Conservation (phyloP, 2,888 invertebrate species). For the Frankliniella fusca region DNA sequence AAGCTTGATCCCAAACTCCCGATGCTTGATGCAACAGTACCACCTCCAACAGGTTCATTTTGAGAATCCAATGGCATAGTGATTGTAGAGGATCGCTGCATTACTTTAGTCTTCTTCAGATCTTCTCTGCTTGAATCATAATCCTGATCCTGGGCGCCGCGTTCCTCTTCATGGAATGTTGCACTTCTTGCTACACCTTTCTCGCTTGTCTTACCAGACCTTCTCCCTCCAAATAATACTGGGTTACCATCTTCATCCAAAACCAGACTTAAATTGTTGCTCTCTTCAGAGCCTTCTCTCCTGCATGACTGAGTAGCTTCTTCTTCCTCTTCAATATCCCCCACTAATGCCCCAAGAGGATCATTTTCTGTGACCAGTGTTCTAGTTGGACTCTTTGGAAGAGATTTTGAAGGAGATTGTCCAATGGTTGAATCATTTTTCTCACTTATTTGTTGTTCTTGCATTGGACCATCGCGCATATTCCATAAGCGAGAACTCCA, state of each 20-base stretch:
- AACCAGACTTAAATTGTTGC: background rate
- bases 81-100: constrained; percentile 49
- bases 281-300: background rate
- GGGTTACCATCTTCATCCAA: constrained; percentile 29
- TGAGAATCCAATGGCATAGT: constrained; percentile 58
- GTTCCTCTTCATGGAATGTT: constrained; percentile 47
- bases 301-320: background rate
- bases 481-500: background rate
- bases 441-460: background rate
- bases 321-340: constrained; percentile 44
- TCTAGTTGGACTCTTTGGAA: constrained; percentile 54
- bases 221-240: constrained; percentile 35
- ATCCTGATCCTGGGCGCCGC: constrained; percentile 32
- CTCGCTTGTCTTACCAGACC: constrained; percentile 29
- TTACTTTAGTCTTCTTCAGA: constrained; percentile 43
- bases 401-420: constrained; percentile 33
- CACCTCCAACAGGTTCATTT: constrained; percentile 35
- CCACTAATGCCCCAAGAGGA: constrained; percentile 75
- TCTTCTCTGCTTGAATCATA: constrained; percentile 30
- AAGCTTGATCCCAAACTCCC: constrained; percentile 71
- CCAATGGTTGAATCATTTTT: background rate
- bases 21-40: constrained; percentile 38
- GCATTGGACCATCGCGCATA: background rate
- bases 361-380: constrained; percentile 89
- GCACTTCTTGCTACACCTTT: constrained; percentile 45